phyloP scores from a whole-genome alignment of 2,888 invertebrate species.

The Parasteatoda lunata region DNA sequence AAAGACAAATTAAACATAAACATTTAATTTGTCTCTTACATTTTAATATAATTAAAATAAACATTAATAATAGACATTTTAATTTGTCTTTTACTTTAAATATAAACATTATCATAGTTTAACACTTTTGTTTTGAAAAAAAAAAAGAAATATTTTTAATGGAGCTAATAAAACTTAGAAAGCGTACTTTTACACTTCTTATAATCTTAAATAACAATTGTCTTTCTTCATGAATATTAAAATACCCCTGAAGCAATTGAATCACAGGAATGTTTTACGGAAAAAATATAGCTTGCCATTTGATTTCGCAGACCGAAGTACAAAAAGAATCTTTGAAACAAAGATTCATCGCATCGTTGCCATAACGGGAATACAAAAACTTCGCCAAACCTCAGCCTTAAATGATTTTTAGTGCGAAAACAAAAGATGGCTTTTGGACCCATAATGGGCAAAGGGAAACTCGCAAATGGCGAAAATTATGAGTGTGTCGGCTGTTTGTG shows the following conservation, averaged over 20 bases:
- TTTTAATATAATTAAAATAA: no score
- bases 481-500: constrained; percentile 35
- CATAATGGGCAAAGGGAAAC: constrained; percentile 32
- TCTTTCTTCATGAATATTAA: background rate
- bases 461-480: constrained; percentile 55
- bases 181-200: no score
- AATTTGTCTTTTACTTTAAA: no score
- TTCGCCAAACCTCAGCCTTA: constrained; percentile 1
- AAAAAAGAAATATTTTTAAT: no score
- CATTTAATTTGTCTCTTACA: no score
- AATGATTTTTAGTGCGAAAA: background rate
- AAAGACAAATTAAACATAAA: no score
- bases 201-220: no score
- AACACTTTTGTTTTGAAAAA: no score
- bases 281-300: background rate
- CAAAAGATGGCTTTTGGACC: constrained; percentile 53
- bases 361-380: constrained; percentile 12
- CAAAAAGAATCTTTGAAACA: background rate
- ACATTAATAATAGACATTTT: no score
- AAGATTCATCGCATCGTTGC: constrained; percentile 3
- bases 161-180: no score
- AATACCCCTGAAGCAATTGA: background rate
- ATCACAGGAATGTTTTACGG: background rate
- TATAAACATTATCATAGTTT: no score
- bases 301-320: background rate